Evolutionary conservation across 2,888 invertebrate genomes (phyloP).

Genomic region (Drosophila algonquin): DNA sequence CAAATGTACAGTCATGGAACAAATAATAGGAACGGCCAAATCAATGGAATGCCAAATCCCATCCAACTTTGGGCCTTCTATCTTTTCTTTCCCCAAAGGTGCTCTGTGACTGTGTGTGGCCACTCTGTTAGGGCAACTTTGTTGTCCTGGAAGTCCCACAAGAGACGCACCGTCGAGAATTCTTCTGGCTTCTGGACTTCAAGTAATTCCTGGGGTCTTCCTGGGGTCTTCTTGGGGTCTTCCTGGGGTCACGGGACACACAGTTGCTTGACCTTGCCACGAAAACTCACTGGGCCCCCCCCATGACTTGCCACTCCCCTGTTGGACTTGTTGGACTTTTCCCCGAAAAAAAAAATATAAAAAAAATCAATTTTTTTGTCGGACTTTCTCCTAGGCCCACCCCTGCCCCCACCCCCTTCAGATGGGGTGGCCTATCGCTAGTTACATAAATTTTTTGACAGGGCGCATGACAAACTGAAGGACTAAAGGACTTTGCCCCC

Average conservation of each 20-base stretch:
- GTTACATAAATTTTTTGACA: constrained; percentile 45
- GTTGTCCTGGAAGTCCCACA: no score
- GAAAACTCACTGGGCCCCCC: background rate
- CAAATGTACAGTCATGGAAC: no score
- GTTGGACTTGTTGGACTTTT: background rate
- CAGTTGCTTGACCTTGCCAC: constrained; percentile 33
- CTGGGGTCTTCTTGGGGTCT: background rate
- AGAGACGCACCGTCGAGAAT: no score
- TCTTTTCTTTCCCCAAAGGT: no score
- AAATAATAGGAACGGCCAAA: no score
- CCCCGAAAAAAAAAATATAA: no score
- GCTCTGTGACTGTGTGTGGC: no score
- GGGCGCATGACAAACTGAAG: constrained; percentile 44
- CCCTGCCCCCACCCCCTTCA: background rate
- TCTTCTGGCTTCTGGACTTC: background rate
- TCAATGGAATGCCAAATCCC: no score
- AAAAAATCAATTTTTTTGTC: constrained; percentile 28
- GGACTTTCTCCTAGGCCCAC: background rate
- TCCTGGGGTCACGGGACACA: background rate
- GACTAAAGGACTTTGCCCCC: constrained; percentile 4
- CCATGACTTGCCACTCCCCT: background rate
- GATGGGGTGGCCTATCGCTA: background rate
- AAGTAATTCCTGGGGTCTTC: background rate
- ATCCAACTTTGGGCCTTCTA: no score
- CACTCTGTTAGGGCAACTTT: no score